A percentile compares a stretch with the other conserved stretches of the same genome.
phyloP scores from a whole-genome alignment of 2,113 vertebrate genomes.

The Rutilus rutilus region DNA sequence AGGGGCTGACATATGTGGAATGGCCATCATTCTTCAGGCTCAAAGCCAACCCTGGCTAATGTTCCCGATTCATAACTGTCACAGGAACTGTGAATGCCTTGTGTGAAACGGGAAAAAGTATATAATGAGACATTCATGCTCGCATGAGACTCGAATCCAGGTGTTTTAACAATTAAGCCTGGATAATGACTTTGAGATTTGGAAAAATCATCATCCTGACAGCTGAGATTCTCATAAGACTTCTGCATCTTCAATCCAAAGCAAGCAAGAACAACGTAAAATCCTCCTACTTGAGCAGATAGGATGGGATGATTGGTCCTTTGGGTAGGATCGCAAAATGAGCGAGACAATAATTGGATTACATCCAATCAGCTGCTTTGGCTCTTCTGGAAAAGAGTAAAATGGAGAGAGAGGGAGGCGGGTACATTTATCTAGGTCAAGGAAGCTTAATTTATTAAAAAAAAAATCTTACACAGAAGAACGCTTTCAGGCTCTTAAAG shows the following conservation, averaged over 20 bases:
- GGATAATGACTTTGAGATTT: neutral
- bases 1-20: slow-evolving; percentile 32
- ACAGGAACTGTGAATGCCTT: neutral
- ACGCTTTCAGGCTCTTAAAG: slow-evolving; percentile 47
- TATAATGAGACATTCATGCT: slow-evolving; percentile 12
- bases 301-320: neutral
- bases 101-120: neutral
- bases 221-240: neutral
- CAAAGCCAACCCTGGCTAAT: neutral
- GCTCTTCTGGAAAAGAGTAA: slow-evolving; percentile 33
- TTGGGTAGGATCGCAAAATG: slow-evolving; percentile 2
- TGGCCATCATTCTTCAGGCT: slow-evolving; percentile 34
- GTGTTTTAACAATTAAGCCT: slow-evolving; percentile 17
- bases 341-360: slow-evolving; percentile 28
- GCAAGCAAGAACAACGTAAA: slow-evolving; percentile 10
- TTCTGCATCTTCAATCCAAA: slow-evolving; percentile 34
- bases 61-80: neutral
- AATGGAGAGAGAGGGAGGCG: slow-evolving; percentile 4
- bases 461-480: slow-evolving; percentile 38
- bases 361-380: slow-evolving; percentile 22
- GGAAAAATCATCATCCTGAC: slow-evolving; percentile 15
- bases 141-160: slow-evolving; percentile 12
- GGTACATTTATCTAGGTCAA: slow-evolving; percentile 34
- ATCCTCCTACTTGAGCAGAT: neutral
- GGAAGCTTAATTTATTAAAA: slow-evolving; percentile 36